phyloP scores from a whole-genome alignment of 2,888 invertebrate species.

The Scotopteryx bipunctaria region DNA sequence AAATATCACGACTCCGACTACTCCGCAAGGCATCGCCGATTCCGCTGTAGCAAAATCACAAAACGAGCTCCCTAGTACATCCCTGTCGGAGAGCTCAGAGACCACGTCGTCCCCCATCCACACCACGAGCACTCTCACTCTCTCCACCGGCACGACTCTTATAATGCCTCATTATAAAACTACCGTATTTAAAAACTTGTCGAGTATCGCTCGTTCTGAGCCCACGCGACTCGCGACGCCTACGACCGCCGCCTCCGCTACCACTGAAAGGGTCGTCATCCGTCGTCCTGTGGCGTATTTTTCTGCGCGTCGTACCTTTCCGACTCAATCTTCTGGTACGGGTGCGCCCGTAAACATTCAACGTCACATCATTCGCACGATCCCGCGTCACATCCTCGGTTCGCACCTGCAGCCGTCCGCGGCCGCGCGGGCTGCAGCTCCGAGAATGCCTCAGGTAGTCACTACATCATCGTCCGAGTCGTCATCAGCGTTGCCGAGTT shows the following conservation, averaged over 20 bases:
- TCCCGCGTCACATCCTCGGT: slow-evolving; percentile 23
- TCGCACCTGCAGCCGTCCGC: slow-evolving; percentile 5
- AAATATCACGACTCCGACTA: slow-evolving; percentile 9
- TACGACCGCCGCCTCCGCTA: slow-evolving; percentile 4
- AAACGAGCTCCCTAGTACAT: slow-evolving; percentile 4
- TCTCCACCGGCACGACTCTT: slow-evolving; percentile 21
- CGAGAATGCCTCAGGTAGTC: background rate
- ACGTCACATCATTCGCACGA: slow-evolving; percentile 24
- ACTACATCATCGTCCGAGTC: slow-evolving; percentile 16
- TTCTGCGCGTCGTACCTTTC: slow-evolving; percentile 22
- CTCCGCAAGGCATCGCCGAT: slow-evolving; percentile 19
- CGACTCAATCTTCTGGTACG: slow-evolving; percentile 2
- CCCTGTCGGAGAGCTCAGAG: background rate
- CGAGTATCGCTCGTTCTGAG: slow-evolving; percentile 19
- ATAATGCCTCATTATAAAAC: slow-evolving; percentile 33
- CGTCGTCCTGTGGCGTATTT: slow-evolving; percentile 27
- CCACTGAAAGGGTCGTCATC: slow-evolving; percentile 20
- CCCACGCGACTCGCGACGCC: slow-evolving; percentile 10
- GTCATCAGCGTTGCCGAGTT: slow-evolving; percentile 5
- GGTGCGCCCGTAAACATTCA: slow-evolving; percentile 13
- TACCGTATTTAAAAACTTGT: slow-evolving; percentile 29
- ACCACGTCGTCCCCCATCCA: slow-evolving; percentile 2
- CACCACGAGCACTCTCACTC: slow-evolving; percentile 19
- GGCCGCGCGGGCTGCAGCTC: background rate
- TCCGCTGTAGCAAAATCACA: slow-evolving; percentile 7